Conservation (phyloP, 2,888 invertebrate species). For the Trilocha varians region DNA sequence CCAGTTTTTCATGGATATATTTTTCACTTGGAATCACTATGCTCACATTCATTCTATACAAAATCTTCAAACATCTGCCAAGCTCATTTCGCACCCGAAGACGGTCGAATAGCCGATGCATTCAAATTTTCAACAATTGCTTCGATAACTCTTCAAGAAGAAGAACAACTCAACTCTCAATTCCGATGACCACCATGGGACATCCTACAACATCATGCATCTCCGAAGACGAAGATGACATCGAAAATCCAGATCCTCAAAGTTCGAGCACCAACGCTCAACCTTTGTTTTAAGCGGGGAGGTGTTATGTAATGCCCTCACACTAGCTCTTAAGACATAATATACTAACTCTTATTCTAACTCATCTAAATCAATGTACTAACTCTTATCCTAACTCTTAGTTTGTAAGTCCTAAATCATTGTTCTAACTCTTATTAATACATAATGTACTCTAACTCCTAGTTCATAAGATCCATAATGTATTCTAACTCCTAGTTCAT, state of each 20-base stretch:
- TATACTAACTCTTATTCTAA: too few relatives aligned
- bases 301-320: not conserved
- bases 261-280: slow-evolving; percentile 3
- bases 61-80: slow-evolving; percentile 1
- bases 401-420: too few relatives aligned
- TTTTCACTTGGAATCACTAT: slow-evolving; percentile 4
- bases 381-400: too few relatives aligned
- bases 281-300: slow-evolving; percentile 8
- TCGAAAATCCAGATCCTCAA: not conserved
- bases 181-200: not conserved
- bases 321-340: too few relatives aligned
- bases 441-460: too few relatives aligned
- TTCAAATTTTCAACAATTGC: slow-evolving; percentile 14
- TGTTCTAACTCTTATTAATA: too few relatives aligned
- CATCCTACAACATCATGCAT: not conserved
- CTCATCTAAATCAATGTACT: too few relatives aligned
- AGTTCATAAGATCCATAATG: too few relatives aligned
- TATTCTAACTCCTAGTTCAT: too few relatives aligned
- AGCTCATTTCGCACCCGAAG: not conserved
- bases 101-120: not conserved
- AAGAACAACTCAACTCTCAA: not conserved
- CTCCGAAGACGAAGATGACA: slow-evolving; percentile 4
- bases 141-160: slow-evolving; percentile 7
- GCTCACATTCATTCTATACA: not conserved
- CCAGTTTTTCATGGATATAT: slow-evolving; percentile 6